Percentiles rank a stretch among this genome's conserved stretches.
These are phyloP conservation scores for Pomatostomus ruficeps DNA, from an alignment of 2,113 vertebrate genomes.

Conservation along the genomic window DNA sequence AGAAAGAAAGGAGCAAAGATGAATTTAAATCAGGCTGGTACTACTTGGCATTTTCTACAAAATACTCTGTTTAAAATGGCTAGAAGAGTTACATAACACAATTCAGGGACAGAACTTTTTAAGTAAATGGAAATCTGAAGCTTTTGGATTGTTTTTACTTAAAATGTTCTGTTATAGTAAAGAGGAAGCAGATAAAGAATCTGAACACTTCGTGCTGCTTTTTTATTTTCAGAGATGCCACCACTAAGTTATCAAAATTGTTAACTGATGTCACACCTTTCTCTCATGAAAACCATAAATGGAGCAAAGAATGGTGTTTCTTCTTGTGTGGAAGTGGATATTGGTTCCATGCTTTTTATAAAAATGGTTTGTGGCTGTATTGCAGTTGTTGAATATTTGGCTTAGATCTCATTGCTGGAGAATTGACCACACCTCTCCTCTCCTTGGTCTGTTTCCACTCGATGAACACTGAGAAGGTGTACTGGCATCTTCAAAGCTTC, in stretches of 20 bases:
- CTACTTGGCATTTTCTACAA: neutral
- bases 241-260: neutral
- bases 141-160: neutral
- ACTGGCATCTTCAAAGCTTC: neutral
- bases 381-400: neutral
- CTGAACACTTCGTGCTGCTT: neutral
- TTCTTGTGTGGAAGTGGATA: neutral
- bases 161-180: neutral
- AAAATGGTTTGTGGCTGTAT: neutral
- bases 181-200: neutral
- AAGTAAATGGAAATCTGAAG: neutral
- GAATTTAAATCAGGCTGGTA: neutral
- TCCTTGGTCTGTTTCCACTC: neutral
- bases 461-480: neutral
- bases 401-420: neutral
- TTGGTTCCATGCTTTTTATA: neutral
- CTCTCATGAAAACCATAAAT: neutral
- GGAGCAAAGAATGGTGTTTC: neutral
- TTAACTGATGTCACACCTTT: neutral
- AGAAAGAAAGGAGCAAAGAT: neutral
- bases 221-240: neutral
- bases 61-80: neutral
- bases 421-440: neutral
- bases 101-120: neutral
- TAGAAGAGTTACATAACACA: neutral